Evolutionary conservation across 2,888 invertebrate genomes (phyloP).

Genomic region (Eilema sororculum): DNA sequence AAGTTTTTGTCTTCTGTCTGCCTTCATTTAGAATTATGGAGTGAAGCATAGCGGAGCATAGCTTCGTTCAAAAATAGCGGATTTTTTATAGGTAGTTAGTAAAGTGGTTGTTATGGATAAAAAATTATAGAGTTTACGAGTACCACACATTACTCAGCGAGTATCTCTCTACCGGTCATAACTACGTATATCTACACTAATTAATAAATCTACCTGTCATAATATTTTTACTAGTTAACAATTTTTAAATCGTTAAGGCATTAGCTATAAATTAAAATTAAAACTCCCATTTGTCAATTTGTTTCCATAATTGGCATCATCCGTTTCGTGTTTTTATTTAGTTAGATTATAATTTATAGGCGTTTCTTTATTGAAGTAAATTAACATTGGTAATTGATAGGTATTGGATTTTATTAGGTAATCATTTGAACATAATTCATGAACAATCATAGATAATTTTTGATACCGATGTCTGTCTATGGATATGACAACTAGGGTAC

Average conservation of each 20-base stretch:
- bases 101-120: background rate
- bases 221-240: slow-evolving; percentile 16
- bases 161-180: background rate
- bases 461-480: background rate
- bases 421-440: background rate
- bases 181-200: background rate
- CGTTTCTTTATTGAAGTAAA: slow-evolving; percentile 14
- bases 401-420: background rate
- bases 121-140: background rate
- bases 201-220: background rate
- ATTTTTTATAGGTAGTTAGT: background rate
- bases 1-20: background rate
- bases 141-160: background rate
- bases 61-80: background rate
- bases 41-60: background rate
- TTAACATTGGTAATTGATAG: slow-evolving; percentile 13
- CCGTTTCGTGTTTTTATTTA: slow-evolving; percentile 18
- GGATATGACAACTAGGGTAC: background rate
- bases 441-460: background rate
- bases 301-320: slow-evolving; percentile 21
- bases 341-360: slow-evolving; percentile 32
- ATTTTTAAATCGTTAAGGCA: slow-evolving; percentile 36
- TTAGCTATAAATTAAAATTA: slow-evolving; percentile 32
- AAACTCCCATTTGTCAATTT: slow-evolving; percentile 38
- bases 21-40: background rate